Evolutionary conservation across 2,113 vertebrate genomes (phyloP).

Genomic region (Fregata magnificens): DNA sequence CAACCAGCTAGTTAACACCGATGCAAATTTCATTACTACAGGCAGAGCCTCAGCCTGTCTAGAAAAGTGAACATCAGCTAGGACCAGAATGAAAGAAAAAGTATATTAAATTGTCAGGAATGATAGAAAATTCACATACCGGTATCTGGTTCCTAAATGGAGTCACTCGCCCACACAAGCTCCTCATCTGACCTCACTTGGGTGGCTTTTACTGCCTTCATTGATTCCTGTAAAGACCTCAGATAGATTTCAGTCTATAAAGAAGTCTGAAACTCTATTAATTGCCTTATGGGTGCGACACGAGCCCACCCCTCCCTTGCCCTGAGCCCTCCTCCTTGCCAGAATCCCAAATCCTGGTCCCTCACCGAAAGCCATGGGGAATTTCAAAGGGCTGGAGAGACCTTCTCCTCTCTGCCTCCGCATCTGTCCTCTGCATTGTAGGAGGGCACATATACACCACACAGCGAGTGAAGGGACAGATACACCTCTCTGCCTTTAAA

Average conservation of each 20-base stretch:
- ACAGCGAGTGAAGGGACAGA: neutral
- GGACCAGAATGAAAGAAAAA: neutral
- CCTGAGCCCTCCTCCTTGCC: neutral
- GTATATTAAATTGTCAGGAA: neutral
- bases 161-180: neutral
- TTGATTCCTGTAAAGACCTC: neutral
- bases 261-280: neutral
- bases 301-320: neutral
- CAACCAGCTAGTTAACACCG: neutral
- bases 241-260: neutral
- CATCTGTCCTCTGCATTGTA: neutral
- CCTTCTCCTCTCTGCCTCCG: neutral
- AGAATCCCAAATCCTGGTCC: neutral
- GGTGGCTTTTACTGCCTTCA: neutral
- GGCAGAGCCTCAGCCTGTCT: neutral
- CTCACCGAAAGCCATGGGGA: neutral
- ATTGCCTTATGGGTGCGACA: neutral
- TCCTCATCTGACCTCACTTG: neutral
- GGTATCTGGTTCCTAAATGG: neutral
- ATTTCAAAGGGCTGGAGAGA: neutral
- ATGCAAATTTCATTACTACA: neutral
- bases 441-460: fast-evolving
- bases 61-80: neutral
- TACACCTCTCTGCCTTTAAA: neutral
- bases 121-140: neutral